A percentile compares a stretch with the other conserved stretches of the same genome.
These are phyloP conservation scores for Ooceraea biroi DNA, from an alignment of 1,140 invertebrate species.

Conservation along the genomic window DNA sequence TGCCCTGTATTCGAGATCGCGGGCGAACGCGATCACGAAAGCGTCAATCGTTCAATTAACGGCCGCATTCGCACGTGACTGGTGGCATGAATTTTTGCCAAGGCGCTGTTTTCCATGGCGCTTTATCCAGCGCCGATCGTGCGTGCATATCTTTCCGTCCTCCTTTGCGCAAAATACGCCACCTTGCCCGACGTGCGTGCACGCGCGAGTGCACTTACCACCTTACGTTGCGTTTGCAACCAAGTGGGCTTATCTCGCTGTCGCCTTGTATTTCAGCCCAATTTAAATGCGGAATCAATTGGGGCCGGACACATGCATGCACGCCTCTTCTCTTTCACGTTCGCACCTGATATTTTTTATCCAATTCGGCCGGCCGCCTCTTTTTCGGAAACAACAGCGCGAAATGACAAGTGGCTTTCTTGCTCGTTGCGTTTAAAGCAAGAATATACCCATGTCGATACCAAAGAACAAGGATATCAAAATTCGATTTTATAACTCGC, in stretches of 20 bases:
- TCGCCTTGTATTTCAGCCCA: conserved; percentile 66
- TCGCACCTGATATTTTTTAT: background rate
- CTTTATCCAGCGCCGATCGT: conserved; percentile 57
- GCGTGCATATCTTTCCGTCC: conserved; percentile 2
- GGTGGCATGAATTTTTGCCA: conserved; percentile 61
- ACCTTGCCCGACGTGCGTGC: conserved; percentile 25
- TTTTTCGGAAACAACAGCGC: background rate
- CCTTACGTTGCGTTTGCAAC: conserved; percentile 7
- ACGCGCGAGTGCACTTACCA: background rate
- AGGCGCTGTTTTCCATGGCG: conserved; percentile 9
- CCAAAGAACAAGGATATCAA: too few species aligned
- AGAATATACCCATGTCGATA: too few species aligned
- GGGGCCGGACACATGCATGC: conserved; percentile 11
- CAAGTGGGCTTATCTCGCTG: conserved; percentile 29
- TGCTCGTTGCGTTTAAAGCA: too few species aligned
- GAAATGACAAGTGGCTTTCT: too few species aligned
- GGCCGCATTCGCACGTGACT: conserved; percentile 49
- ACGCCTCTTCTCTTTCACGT: background rate
- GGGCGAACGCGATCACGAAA: conserved; percentile 36
- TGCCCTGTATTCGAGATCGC: conserved; percentile 20
- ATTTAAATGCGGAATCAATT: conserved; percentile 80
- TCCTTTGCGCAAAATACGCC: background rate
- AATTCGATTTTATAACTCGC: too few species aligned
- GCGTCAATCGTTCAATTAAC: conserved; percentile 69
- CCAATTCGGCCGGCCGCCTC: background rate